Evolutionary conservation across 2,888 invertebrate genomes (phyloP).

Genomic region (Portevinia maculata): DNA sequence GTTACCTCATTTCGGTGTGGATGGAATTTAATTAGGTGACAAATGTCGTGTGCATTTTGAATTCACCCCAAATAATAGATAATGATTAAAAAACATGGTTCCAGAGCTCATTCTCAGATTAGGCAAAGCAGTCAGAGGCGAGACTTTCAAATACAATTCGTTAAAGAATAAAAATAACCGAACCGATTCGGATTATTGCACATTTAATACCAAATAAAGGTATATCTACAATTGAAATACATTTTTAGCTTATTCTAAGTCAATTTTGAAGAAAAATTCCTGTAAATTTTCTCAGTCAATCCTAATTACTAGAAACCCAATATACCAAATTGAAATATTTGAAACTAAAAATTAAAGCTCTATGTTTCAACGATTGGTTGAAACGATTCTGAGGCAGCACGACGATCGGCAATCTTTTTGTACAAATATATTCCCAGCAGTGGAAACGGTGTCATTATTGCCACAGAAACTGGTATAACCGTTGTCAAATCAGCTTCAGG

Average conservation of each 20-base stretch:
- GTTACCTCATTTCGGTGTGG: too few species aligned
- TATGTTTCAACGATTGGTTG: slow-evolving; percentile 31
- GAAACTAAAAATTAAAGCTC: neutral
- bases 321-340: too few species aligned
- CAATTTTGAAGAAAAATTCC: neutral
- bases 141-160: too few species aligned
- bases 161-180: slow-evolving; percentile 2
- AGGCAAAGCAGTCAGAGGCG: too few species aligned
- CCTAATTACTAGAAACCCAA: too few species aligned
- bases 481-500: slow-evolving; percentile 95
- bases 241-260: too few species aligned
- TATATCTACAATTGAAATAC: neutral
- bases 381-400: slow-evolving; percentile 1
- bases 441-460: slow-evolving; percentile 96
- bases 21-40: too few species aligned
- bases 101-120: too few species aligned
- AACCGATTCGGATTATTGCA: neutral
- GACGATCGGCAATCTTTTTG: slow-evolving; percentile 75
- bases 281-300: neutral
- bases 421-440: slow-evolving; percentile 85
- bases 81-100: too few species aligned
- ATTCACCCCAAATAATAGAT: too few species aligned
- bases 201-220: neutral
- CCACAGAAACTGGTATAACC: slow-evolving; percentile 94
- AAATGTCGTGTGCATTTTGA: too few species aligned